Evolutionary conservation across 2,113 vertebrate species (phyloP), one percentile per base, ranked within the genome.

Genomic region (Oreocharis arfaki): DNA sequence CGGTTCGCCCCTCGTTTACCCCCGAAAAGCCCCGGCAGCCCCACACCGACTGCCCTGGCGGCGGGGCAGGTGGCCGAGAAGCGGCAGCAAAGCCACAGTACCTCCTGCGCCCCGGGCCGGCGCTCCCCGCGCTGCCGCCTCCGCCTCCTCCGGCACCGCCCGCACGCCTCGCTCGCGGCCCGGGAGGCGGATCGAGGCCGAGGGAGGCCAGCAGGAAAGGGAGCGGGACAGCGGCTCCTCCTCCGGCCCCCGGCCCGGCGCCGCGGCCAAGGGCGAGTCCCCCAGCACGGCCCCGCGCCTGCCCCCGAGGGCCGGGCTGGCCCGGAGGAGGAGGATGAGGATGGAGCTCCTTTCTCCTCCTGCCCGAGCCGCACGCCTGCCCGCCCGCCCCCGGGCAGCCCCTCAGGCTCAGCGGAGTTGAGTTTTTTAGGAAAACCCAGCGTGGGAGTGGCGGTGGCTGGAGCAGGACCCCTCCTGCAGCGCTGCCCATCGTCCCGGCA

Each of bases 171-270:
- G 41, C 75, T 75, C 59, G 83, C 39, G 49, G 64, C 64, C 55
- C 65, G 67, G 87, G 83, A 88, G 90, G 93, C 53, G 89, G 87
- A 77, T 92, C 83, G 57, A 84, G 76, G 57, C 30, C 87, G 87
- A 77, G 95, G 87, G 57, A 84, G 76, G 57, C 30, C 87, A 80
- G 90, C 84, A 74, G 75, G 46, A 37, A 84, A 89, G 23, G 76
- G 21, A 79, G 84, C 46, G 52, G 84, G 81, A 70, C 90, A 71
- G 67, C 61, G 19, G 53, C 87, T 86, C 95, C 93, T 89, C 95
- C 93, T 91, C 67, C 80, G 61, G 74, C 50, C 49, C 57, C 68
- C 14, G 81, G 24, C 65, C 61, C 64, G 10, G 14, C 44, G 6
- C 53, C 35, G 23, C 27, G 74, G 55, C 46, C 41, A 28, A 50